Evolutionary conservation across 2,888 invertebrate species (phyloP), one percentile per base, ranked within the genome.

Genomic region (Xestoiulus laeticollis): DNA sequence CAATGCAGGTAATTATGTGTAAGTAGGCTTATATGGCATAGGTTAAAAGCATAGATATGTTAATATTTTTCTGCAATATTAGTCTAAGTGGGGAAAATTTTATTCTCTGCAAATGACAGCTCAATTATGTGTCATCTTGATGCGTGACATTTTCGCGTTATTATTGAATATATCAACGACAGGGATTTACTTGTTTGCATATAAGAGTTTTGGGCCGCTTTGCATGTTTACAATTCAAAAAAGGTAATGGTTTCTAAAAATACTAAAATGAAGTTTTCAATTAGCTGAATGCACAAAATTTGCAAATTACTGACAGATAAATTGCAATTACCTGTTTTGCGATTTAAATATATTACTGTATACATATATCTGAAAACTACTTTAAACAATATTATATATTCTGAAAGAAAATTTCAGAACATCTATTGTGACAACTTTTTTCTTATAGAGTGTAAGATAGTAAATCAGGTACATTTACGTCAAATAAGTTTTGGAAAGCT

Each of bases 1-100:
- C n/a, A 59, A 6, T 48, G 5, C 48, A 48, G 48, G 48, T 48
- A 19, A 48, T 48, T 48, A 48, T 3, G 14, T n/a, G 3, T 6
- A 59, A 59, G 22, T n/a, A 22, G 59, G 59, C 48, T 16, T 59
- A 6, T 53, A 53, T 59, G 59, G 19, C 59, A 59, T 59, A 59
- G 59, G 59, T 59, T 59, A 59, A 59, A 59, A 59, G 59, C 59
- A 59, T n/a, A 59, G 59, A n/a, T 59, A 59, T 59, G 59, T n/a
- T 59, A 59, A 59, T 59, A 59, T 59, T 59, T n/a, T 48, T 59
- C 59, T 59, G n/a, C n/a, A 59, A 59, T 59, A 2, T 59, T 59
- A n/a, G 59, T 4, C 59, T 22, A 22, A 59, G n/a, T 59, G 59
- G 8, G 38, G 59, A 59, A 53, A 19, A 59, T 59, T 59, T 59